phyloP scores from a whole-genome alignment of 2,113 vertebrate genomes.

The Pterocles orientalis region DNA sequence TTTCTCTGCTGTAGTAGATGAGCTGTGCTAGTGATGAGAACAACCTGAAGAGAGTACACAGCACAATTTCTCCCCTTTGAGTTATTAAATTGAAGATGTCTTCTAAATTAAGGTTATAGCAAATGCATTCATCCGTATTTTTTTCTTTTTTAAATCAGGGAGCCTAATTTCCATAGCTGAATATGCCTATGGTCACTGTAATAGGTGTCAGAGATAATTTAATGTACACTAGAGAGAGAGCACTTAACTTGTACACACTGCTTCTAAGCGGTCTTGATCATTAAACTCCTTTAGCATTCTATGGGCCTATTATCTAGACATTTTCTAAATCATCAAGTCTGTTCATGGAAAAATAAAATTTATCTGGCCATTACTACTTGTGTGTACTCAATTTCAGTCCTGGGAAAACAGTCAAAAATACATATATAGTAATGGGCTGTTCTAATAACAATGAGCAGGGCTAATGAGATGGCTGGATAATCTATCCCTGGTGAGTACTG shows the following conservation, averaged over 20 bases:
- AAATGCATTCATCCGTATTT: not conserved
- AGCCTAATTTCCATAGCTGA: not conserved
- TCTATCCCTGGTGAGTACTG: constrained; percentile 23
- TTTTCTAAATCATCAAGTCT: constrained; percentile 48
- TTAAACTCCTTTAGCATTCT: constrained; percentile 24
- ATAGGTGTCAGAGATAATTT: not conserved
- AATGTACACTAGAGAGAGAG: not conserved
- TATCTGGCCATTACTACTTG: not conserved
- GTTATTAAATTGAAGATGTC: not conserved
- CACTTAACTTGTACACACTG: not conserved
- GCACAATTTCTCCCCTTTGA: not conserved
- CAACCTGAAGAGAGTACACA: not conserved
- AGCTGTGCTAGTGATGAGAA: not conserved
- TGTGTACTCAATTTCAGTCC: not conserved
- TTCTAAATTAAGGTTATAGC: not conserved
- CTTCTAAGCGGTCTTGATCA: constrained; percentile 17
- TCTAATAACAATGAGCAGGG: constrained; percentile 7
- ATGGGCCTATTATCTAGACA: constrained; percentile 24
- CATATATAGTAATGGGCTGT: not conserved
- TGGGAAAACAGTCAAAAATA: constrained; percentile 23
- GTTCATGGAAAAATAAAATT: constrained; percentile 42
- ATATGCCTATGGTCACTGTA: not conserved
- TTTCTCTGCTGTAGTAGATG: not conserved
- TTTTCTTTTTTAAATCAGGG: not conserved
- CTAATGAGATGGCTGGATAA: constrained; percentile 26